Evolutionary conservation across 2,113 vertebrate genomes (phyloP).

Genomic region (Crypturellus undulatus): DNA sequence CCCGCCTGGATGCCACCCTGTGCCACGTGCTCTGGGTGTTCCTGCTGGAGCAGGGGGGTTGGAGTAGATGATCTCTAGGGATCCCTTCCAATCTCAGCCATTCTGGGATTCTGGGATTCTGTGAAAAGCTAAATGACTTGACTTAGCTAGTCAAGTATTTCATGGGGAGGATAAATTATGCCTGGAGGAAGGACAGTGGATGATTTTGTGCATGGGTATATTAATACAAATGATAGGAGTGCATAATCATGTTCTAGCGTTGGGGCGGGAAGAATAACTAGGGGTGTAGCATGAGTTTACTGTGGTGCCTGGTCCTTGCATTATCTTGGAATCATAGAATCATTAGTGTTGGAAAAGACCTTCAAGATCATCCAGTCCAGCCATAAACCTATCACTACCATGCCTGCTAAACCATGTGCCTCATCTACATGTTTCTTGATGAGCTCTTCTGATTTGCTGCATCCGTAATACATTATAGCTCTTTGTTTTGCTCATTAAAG

Average conservation of each 20-base stretch:
- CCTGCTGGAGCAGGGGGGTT: too few relatives aligned
- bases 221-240: not conserved
- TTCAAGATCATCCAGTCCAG: too few relatives aligned
- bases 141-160: not conserved
- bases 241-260: not conserved
- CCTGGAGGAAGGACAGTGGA: not conserved
- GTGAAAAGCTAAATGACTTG: not conserved
- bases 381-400: too few relatives aligned
- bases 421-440: too few relatives aligned
- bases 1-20: too few relatives aligned
- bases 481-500: slow-evolving; percentile 12
- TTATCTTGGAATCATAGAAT: not conserved
- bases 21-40: too few relatives aligned
- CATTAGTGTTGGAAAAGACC: too few relatives aligned
- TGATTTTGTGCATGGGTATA: not conserved
- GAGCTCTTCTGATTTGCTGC: not conserved
- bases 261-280: not conserved
- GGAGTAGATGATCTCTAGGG: too few relatives aligned
- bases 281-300: rapidly evolving
- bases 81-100: too few relatives aligned
- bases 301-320: not conserved
- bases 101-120: too few relatives aligned
- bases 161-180: not conserved
- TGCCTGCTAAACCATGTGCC: too few relatives aligned
- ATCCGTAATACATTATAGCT: not conserved